These are phyloP conservation scores for Arvicanthis niloticus DNA, from an alignment of 2,113 vertebrate genomes.

Conservation along the genomic window DNA sequence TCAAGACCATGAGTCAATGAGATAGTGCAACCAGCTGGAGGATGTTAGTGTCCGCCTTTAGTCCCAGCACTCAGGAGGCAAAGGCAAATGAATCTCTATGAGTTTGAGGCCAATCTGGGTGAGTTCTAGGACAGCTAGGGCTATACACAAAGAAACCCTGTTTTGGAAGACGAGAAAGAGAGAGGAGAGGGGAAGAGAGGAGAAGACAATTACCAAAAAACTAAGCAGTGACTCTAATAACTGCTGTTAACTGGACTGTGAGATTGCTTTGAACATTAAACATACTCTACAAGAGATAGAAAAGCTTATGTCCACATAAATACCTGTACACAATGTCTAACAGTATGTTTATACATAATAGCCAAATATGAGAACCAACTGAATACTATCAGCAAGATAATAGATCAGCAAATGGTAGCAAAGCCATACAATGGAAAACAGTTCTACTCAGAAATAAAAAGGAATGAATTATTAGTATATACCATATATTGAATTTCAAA, in stretches of 20 bases:
- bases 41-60: too few species aligned
- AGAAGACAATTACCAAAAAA: not conserved
- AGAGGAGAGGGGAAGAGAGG: too few species aligned
- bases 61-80: too few species aligned
- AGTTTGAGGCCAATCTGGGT: too few species aligned
- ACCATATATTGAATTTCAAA: not conserved
- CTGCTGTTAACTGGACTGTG: not conserved
- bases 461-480: conserved; percentile 8
- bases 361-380: conserved; percentile 5
- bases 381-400: not conserved
- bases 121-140: too few species aligned
- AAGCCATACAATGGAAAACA: not conserved
- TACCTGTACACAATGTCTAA: conserved; percentile 9
- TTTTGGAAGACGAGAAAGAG: too few species aligned
- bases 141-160: too few species aligned
- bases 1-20: not conserved
- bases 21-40: not conserved
- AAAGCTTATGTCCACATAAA: not conserved
- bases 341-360: not conserved
- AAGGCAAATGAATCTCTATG: too few species aligned
- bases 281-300: not conserved
- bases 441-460: conserved; percentile 45
- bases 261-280: not conserved
- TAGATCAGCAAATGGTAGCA: not conserved
- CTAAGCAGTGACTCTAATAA: not conserved